Evolutionary conservation across 1,140 invertebrate species (phyloP).

Genomic region (Drosophila virilis): DNA sequence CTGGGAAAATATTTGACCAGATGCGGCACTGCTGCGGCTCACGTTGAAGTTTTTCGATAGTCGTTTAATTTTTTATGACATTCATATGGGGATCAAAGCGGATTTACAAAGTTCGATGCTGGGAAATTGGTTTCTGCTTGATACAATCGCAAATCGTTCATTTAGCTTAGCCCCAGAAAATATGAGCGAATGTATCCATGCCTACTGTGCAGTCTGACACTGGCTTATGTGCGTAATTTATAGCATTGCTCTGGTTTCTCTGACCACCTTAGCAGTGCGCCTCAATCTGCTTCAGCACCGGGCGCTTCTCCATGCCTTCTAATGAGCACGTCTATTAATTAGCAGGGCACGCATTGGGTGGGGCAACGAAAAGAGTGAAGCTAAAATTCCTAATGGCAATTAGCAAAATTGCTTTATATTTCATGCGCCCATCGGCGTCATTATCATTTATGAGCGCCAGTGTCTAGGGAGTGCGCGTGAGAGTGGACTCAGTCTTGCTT

Average conservation of each 20-base stretch:
- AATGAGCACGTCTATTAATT: conserved; percentile 71
- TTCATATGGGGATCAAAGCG: conserved; percentile 77
- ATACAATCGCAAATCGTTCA: conserved; percentile 38
- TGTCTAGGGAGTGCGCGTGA: not conserved
- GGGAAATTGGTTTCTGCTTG: conserved; percentile 52
- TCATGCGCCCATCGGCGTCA: conserved; percentile 55
- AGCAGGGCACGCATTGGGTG: conserved; percentile 38
- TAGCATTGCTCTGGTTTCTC: conserved; percentile 29
- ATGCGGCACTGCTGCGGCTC: conserved; percentile 54
- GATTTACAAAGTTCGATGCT: conserved; percentile 66
- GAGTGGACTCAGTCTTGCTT: not conserved
- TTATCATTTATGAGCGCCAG: conserved; percentile 74
- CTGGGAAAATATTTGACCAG: conserved; percentile 80
- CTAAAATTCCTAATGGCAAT: conserved; percentile 71
- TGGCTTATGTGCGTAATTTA: conserved; percentile 73
- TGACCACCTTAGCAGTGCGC: conserved; percentile 9
- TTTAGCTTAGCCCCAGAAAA: conserved; percentile 61
- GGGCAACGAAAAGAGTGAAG: conserved; percentile 21
- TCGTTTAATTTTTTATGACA: conserved; percentile 79
- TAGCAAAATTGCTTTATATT: conserved; percentile 80
- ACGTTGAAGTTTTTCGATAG: conserved; percentile 34
- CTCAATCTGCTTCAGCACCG: conserved; percentile 2
- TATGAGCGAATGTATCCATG: conserved; percentile 71
- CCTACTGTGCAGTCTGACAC: conserved; percentile 13
- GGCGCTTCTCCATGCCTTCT: conserved; percentile 35